A percentile compares a stretch with the other conserved stretches of the same genome.
These are phyloP conservation scores for Enteromius thamalakanensis DNA, from an alignment of 2,797 vertebrate species.

Conservation along the genomic window DNA sequence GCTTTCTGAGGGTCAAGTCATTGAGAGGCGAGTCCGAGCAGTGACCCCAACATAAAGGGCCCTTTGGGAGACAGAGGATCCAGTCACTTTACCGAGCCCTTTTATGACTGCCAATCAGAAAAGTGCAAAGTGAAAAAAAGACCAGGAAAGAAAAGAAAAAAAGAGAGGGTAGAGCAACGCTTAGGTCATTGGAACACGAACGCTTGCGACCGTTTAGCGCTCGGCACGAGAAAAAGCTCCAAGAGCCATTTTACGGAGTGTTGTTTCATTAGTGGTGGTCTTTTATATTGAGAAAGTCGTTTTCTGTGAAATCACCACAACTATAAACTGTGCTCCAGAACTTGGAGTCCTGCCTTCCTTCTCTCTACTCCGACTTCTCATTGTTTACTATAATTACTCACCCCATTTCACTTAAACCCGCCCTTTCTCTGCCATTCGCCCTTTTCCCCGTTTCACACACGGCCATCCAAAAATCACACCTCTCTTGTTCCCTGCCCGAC, in stretches of 20 bases:
- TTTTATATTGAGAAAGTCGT: slow-evolving; percentile 39
- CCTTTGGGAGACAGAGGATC: slow-evolving; percentile 76
- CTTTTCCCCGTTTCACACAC: slow-evolving; percentile 65
- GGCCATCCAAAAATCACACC: slow-evolving; percentile 70
- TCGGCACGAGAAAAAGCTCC: background rate
- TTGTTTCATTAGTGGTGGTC: slow-evolving; percentile 46
- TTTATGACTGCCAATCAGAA: slow-evolving; percentile 67
- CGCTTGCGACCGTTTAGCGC: slow-evolving; percentile 37
- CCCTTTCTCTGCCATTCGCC: slow-evolving; percentile 58
- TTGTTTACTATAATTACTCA: slow-evolving; percentile 79
- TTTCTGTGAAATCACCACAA: slow-evolving; percentile 62
- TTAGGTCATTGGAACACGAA: slow-evolving; percentile 34
- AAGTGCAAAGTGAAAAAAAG: slow-evolving; percentile 70
- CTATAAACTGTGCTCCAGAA: slow-evolving; percentile 60
- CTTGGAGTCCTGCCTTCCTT: slow-evolving; percentile 68
- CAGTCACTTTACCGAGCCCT: slow-evolving; percentile 69
- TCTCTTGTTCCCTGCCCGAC: slow-evolving; percentile 68
- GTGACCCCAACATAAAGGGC: slow-evolving; percentile 79
- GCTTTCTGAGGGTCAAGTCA: slow-evolving; percentile 79
- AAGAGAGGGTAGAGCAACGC: slow-evolving; percentile 59
- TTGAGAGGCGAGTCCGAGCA: slow-evolving; percentile 78
- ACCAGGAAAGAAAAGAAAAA: slow-evolving; percentile 67
- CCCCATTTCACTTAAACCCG: slow-evolving; percentile 70
- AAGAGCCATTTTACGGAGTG: slow-evolving; percentile 38
- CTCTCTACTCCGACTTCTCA: slow-evolving; percentile 67